These are phyloP conservation scores for Cololabis saira DNA, from an alignment of 2,113 vertebrate species.

Conservation along the genomic window DNA sequence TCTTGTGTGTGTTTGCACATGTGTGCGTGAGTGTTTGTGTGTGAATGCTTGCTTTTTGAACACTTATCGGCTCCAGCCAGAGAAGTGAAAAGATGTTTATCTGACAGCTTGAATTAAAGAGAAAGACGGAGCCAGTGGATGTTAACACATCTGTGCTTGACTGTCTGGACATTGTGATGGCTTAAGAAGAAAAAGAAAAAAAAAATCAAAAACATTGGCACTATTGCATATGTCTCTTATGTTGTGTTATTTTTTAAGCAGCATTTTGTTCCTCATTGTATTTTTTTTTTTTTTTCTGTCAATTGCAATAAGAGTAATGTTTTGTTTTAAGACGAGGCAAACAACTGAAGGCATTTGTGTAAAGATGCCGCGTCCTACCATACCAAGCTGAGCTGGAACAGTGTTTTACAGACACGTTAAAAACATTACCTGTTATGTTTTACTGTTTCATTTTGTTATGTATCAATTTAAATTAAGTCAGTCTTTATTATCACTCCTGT, in stretches of 20 bases:
- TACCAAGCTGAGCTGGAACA: slow-evolving; percentile 86
- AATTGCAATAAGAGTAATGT: slow-evolving; percentile 82
- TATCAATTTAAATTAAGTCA: slow-evolving; percentile 85
- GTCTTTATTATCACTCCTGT: slow-evolving; percentile 87
- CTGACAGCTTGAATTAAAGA: slow-evolving; percentile 68
- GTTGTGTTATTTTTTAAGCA: slow-evolving; percentile 79
- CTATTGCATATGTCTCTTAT: slow-evolving; percentile 90
- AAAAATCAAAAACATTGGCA: slow-evolving; percentile 96
- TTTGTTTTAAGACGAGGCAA: slow-evolving; percentile 77
- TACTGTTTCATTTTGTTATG: slow-evolving; percentile 71
- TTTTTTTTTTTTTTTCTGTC: slow-evolving; percentile 68
- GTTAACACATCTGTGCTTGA: slow-evolving; percentile 37
- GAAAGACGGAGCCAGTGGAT: slow-evolving; percentile 35
- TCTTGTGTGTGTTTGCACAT: slow-evolving; percentile 31
- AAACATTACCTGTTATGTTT: slow-evolving; percentile 82
- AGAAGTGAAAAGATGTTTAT: slow-evolving; percentile 73
- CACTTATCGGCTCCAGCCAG: slow-evolving; percentile 71
- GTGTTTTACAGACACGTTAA: slow-evolving; percentile 84
- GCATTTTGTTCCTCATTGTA: slow-evolving; percentile 76
- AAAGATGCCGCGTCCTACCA: slow-evolving; percentile 80
- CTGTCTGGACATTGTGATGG: slow-evolving; percentile 66
- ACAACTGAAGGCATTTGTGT: slow-evolving; percentile 83
- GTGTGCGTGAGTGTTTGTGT: slow-evolving; percentile 21
- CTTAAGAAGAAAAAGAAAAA: slow-evolving; percentile 13
- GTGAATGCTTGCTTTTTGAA: slow-evolving; percentile 64